These are phyloP conservation scores for Cololabis saira DNA, from an alignment of 2,113 vertebrate species.

Conservation along the genomic window DNA sequence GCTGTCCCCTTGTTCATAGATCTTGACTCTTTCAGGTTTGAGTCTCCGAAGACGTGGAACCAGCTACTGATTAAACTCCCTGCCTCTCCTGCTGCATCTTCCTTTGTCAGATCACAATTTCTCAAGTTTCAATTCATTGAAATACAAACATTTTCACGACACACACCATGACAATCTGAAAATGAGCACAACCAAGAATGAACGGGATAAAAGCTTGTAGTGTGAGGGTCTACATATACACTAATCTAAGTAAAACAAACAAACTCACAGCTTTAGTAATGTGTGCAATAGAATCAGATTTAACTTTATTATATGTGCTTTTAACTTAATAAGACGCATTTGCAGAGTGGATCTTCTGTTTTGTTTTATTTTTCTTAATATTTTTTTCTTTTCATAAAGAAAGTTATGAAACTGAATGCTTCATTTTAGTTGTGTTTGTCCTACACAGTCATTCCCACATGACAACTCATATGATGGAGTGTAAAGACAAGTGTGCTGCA, in stretches of 20 bases:
- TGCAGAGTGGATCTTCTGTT: neutral
- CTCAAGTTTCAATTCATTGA: neutral
- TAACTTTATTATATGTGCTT: neutral
- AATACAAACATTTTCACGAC: neutral
- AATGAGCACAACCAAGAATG: neutral
- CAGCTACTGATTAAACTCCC: conserved; percentile 41
- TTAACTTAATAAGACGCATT: neutral
- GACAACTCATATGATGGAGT: neutral
- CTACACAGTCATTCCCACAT: neutral
- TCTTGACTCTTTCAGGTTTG: conserved; percentile 32
- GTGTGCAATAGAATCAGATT: neutral
- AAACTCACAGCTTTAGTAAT: neutral
- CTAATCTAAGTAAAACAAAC: neutral
- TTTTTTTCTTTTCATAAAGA: conserved; percentile 13
- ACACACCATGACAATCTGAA: neutral
- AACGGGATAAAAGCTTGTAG: neutral
- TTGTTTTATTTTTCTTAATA: neutral
- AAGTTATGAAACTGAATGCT: neutral
- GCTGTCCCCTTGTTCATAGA: conserved; percentile 44
- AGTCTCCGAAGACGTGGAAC: conserved; percentile 14
- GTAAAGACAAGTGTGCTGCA: conserved; percentile 1
- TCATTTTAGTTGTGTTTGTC: neutral
- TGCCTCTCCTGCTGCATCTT: conserved; percentile 23
- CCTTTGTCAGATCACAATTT: conserved; percentile 16
- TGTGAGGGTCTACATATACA: neutral